Evolutionary conservation across 2,888 invertebrate genomes (phyloP), one percentile per base, ranked within the genome.

Genomic region (Drosophila lacicola): DNA sequence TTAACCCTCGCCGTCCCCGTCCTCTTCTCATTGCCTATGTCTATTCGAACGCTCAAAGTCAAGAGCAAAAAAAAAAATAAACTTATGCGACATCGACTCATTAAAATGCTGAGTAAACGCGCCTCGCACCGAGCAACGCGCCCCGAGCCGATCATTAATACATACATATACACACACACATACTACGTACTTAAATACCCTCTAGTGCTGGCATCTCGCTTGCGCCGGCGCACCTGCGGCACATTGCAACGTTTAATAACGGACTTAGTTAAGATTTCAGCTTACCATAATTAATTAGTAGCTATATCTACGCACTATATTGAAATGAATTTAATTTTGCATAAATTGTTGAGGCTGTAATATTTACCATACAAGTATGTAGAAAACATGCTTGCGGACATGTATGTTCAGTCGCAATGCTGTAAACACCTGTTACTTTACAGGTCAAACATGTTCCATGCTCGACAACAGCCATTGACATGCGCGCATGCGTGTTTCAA

Each of bases 71-170:
- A 34, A 44, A 33, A 39, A 49, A 13, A 66, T 21, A 37, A 60
- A 65, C 37, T 54, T 25, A 44, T 64, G 64, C 71, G 68, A 71
- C 80, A 80, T 74, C 68, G 41, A 47, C 74, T 85, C 66, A 86
- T 82, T 86, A 75, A 82, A 82, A 86, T 82, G 83, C 83, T 72
- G 80, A 70, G 62, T 61, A 60, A 73, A 73, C 61, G 78, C 58
- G 53, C 64, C 57, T 66, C 45, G 66, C 54, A 58, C 49, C 39
- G 45, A 41, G 29, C 66, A 65, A 56, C 47, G 70, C 72, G 54
- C 73, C 41, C 34, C 74, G 47, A 62, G 74, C 73, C 49, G 73
- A 73, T 69, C 68, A 64, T 69, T 56, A 57, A 70, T 57, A 66
- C 70, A 41, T 50, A 62, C 42, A 51, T 51, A 63, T 42, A 47